Conservation (phyloP, 2,888 invertebrate species). For the Congeria kusceri region DNA sequence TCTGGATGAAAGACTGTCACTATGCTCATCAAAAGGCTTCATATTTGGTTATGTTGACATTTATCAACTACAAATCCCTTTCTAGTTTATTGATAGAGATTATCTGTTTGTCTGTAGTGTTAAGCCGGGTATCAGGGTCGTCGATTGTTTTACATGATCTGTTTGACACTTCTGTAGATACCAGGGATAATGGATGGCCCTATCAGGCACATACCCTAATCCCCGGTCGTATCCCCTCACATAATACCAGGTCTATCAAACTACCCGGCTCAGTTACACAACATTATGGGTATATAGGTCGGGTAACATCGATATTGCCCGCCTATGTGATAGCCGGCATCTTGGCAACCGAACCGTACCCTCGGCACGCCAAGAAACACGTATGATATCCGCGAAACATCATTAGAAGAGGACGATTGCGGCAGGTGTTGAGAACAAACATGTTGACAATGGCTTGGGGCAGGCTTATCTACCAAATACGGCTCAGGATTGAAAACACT, state of each 20-base stretch:
- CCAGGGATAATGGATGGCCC: slow-evolving; percentile 37
- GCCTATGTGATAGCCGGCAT: background rate
- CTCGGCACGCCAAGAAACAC: slow-evolving; percentile 11
- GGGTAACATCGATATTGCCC: background rate
- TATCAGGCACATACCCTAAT: slow-evolving; percentile 62
- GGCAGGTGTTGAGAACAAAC: slow-evolving; percentile 72
- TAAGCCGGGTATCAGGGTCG: slow-evolving; percentile 28
- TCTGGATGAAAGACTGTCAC: too few species aligned
- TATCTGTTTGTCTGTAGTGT: slow-evolving; percentile 19
- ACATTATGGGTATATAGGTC: slow-evolving; percentile 28
- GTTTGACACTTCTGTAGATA: slow-evolving; percentile 59
- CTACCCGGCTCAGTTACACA: slow-evolving; percentile 39
- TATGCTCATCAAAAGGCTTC: too few species aligned
- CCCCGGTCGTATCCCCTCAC: slow-evolving; percentile 49
- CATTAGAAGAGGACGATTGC: background rate
- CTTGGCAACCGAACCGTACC: background rate
- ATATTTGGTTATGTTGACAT: too few species aligned
- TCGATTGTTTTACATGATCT: slow-evolving; percentile 51
- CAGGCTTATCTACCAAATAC: too few species aligned
- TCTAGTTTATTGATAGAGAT: too few species aligned
- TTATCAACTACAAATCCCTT: too few species aligned
- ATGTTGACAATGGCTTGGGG: slow-evolving; percentile 56
- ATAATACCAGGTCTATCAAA: slow-evolving; percentile 47
- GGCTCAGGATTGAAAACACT: too few species aligned
- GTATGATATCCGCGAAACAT: slow-evolving; percentile 2